Percentiles rank a stretch among this genome's conserved stretches.
Evolutionary conservation across 2,888 invertebrate species (phyloP).

Genomic region (Cremastobaeus sp.): DNA sequence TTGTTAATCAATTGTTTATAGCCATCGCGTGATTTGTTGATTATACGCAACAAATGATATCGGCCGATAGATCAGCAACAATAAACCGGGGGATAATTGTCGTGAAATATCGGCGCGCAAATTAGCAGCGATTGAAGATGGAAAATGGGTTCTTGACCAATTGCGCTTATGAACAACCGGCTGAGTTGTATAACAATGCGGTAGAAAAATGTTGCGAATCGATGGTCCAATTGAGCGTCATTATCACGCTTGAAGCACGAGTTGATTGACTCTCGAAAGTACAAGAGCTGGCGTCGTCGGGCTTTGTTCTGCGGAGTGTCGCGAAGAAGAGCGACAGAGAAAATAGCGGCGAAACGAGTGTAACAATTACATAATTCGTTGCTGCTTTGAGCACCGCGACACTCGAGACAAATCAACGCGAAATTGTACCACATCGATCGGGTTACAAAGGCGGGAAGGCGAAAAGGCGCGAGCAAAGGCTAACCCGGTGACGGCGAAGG

Average conservation of each 20-base stretch:
- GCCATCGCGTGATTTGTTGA: no score
- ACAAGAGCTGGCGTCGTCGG: conserved; percentile 42
- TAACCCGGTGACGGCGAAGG: no score
- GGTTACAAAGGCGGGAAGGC: conserved; percentile 5
- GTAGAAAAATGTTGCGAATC: conserved; percentile 49
- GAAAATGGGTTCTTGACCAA: no score
- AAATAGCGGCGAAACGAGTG: conserved; percentile 25
- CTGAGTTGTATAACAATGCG: conserved; percentile 30
- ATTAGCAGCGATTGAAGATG: no score
- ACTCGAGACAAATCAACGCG: conserved; percentile 39
- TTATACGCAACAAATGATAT: no score
- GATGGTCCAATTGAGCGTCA: conserved; percentile 55
- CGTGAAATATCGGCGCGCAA: no score
- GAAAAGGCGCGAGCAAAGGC: no score
- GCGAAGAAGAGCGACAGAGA: conserved; percentile 35
- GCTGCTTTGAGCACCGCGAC: conserved; percentile 39
- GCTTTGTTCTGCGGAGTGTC: conserved; percentile 53
- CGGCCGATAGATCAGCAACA: no score
- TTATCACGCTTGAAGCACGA: conserved; percentile 57
- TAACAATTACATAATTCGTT: conserved; percentile 54
- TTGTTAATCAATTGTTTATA: no score
- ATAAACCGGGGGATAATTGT: no score
- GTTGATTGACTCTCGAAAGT: conserved; percentile 59
- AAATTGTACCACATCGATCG: conserved; percentile 33
- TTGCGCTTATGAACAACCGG: conserved; percentile 26